These are phyloP conservation scores for Bothrops jararaca DNA, from an alignment of 2,113 vertebrate genomes.

Conservation along the genomic window DNA sequence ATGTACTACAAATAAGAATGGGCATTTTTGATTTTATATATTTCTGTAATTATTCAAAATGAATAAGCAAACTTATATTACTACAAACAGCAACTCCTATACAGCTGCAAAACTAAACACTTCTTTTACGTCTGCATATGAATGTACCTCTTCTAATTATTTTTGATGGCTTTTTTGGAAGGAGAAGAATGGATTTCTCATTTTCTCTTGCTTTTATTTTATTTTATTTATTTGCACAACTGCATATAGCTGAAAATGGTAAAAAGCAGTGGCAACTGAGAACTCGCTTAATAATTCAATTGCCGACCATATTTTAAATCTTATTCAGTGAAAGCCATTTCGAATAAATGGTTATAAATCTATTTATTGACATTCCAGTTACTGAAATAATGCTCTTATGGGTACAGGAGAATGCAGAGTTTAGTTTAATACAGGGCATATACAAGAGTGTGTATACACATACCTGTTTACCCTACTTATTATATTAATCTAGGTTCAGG, in stretches of 20 bases:
- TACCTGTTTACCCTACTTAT: not conserved
- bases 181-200: not conserved
- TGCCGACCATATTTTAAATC: not conserved
- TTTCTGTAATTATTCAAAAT: not conserved
- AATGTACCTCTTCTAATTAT: not conserved
- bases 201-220: not conserved
- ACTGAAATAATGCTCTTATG: not conserved
- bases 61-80: not conserved
- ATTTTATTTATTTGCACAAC: not conserved
- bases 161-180: not conserved
- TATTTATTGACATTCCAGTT: not conserved
- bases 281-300: not conserved
- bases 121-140: not conserved
- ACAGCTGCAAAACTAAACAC: not conserved
- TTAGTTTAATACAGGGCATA: not conserved
- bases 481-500: not conserved
- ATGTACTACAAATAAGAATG: not conserved
- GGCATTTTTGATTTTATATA: not conserved
- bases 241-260: not conserved
- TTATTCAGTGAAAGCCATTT: not conserved
- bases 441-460: not conserved
- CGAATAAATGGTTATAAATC: not conserved
- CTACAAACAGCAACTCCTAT: not conserved
- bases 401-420: not conserved
- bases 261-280: not conserved